A percentile compares a stretch with the other conserved stretches of the same genome.
Evolutionary conservation across 2,113 vertebrate genomes (phyloP).

Genomic region (Eretmochelys imbricata): DNA sequence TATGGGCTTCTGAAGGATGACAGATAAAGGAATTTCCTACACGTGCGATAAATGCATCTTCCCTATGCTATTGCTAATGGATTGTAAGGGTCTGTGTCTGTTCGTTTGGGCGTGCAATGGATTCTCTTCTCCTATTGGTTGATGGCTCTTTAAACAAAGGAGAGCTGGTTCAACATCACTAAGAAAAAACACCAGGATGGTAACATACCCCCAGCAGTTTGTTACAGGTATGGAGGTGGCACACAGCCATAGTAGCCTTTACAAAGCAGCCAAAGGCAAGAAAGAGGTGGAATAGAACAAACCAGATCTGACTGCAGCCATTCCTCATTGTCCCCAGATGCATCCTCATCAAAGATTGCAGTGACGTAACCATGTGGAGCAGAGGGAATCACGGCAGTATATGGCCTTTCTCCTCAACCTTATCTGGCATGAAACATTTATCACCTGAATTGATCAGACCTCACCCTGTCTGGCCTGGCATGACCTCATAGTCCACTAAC

Average conservation of each 20-base stretch:
- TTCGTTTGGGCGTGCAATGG: neutral
- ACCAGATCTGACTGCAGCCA: neutral
- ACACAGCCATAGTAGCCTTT: neutral
- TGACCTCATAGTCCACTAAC: neutral
- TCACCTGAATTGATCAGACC: neutral
- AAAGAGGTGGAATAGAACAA: neutral
- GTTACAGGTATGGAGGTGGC: neutral
- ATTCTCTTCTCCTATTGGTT: neutral
- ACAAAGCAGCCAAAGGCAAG: neutral
- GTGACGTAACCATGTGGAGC: neutral
- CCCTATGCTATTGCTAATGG: neutral
- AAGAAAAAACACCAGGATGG: neutral
- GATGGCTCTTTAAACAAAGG: neutral
- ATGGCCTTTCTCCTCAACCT: neutral
- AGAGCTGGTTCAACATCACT: neutral
- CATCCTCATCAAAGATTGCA: neutral
- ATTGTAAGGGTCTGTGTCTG: neutral
- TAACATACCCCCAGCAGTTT: neutral
- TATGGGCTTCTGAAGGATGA: neutral
- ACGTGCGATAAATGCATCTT: fast-evolving
- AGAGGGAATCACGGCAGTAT: neutral
- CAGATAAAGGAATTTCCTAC: neutral
- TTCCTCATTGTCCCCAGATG: neutral
- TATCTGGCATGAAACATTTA: neutral
- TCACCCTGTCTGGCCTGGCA: neutral